phyloP scores from a whole-genome alignment of 1,140 invertebrate genomes.

The Drosophila sp. region DNA sequence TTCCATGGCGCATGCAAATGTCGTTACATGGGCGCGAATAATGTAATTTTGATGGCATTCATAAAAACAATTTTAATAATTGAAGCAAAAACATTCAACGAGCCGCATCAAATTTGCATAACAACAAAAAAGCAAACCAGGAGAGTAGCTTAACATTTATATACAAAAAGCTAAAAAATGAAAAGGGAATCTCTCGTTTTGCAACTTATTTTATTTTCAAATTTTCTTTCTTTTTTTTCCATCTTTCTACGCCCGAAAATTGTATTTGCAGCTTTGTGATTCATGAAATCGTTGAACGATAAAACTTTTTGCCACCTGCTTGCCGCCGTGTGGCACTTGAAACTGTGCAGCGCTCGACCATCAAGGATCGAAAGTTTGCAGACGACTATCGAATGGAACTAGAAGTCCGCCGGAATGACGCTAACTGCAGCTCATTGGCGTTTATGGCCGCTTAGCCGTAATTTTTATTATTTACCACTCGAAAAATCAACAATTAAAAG shows the following conservation, averaged over 20 bases:
- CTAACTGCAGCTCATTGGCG: slow-evolving; percentile 65
- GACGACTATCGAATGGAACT: slow-evolving; percentile 66
- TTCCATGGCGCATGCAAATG: slow-evolving; percentile 65
- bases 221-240: not conserved
- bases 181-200: not conserved
- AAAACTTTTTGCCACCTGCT: slow-evolving; percentile 41
- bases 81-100: slow-evolving; percentile 58
- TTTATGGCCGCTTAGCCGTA: slow-evolving; percentile 76
- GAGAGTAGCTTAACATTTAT: slow-evolving; percentile 58
- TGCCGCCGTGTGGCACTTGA: slow-evolving; percentile 44
- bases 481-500: slow-evolving; percentile 82
- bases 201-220: slow-evolving; percentile 4
- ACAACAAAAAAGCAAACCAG: slow-evolving; percentile 41
- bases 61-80: slow-evolving; percentile 78
- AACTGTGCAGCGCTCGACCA: slow-evolving; percentile 24
- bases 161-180: slow-evolving; percentile 33
- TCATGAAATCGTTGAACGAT: slow-evolving; percentile 34
- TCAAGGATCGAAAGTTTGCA: slow-evolving; percentile 54
- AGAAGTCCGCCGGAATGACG: slow-evolving; percentile 17
- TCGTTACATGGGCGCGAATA: slow-evolving; percentile 75
- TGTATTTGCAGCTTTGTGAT: slow-evolving; percentile 32
- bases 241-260: slow-evolving; percentile 16
- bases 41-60: slow-evolving; percentile 81
- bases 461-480: slow-evolving; percentile 76
- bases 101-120: slow-evolving; percentile 62